Evolutionary conservation across 2,113 vertebrate species (phyloP), one percentile per base, ranked within the genome.

Genomic region (Mormyrus iriodes): DNA sequence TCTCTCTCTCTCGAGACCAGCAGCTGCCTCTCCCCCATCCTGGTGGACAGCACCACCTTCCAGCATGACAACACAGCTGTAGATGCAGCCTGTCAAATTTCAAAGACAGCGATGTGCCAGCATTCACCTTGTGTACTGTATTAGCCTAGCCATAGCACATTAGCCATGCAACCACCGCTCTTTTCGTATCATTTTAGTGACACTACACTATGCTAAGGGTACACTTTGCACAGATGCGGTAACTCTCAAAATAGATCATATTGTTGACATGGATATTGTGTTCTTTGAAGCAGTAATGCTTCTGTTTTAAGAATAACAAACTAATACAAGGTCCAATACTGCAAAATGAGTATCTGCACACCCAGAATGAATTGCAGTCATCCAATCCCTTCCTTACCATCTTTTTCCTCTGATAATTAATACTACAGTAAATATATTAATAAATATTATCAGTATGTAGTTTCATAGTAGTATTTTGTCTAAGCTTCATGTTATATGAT

Each of bases 1-100:
- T 90, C 86, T 91, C 44, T 53, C 7, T 88, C 48, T 82, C 69
- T 44, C 65, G 15, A 52, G 51, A 53, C 51, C 12, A 49, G 15
- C 51, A 55, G 85, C 51, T 46, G 86, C 21, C 35, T 87, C 44
- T 61, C 27, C 53, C 53, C 19, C 0, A 8, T 44, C 86, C 39
- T 10, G 6, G 86, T 61, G 21, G 53, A 87, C 53, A 61, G 52
- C 35, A 24, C 42, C 42, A 21, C 85, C 48, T 19, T 53, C n/a
- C 85, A 27, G n/a, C 44, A 4, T 51, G 83, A 51, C 83, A 48
- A 85, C 48, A 51, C n/a, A n/a, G n/a, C 69, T 12, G 69, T 31
- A 76, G 9, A 4, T 76, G 24, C 83, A 85, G 42, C 46, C 4
- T 42, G 53, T 65, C 21, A 39, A 42, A 61, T 39, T 13, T 46